Evolutionary conservation across 35 echinoderm and acorn worm genomes (phyloP).

Genomic region (Anneissia japonica): DNA sequence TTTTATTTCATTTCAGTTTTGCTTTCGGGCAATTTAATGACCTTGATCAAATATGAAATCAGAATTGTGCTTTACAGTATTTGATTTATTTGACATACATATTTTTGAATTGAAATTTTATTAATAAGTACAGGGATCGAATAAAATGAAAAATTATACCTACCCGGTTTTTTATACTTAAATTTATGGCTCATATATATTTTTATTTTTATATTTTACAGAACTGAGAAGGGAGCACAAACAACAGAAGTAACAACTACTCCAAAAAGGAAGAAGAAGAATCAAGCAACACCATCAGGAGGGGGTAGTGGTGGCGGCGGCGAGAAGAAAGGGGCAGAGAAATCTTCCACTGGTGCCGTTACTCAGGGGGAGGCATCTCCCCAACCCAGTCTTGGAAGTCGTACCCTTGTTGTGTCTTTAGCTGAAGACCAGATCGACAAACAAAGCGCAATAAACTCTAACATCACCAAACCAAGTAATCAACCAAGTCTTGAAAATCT

Average conservation of each 20-base stretch:
- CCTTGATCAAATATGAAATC: no score
- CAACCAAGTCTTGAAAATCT: not conserved
- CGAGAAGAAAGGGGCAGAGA: not conserved
- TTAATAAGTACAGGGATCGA: no score
- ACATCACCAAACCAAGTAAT: not conserved
- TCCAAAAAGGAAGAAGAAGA: not conserved
- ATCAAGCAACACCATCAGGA: not conserved
- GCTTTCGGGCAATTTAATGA: no score
- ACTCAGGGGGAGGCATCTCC: not conserved
- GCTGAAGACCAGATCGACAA: not conserved
- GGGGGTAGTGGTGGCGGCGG: not conserved
- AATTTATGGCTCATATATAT: not conserved
- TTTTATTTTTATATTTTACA: not conserved
- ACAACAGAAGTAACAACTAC: not conserved
- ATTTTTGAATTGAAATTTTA: no score
- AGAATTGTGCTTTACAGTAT: no score
- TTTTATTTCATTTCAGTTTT: no score
- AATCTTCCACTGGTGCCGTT: no score
- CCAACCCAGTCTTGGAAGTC: not conserved
- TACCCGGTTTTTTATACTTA: no score
- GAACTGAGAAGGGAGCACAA: not conserved
- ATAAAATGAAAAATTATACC: no score
- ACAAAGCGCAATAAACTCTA: not conserved
- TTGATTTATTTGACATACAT: no score
- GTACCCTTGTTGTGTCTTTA: not conserved